Base-by-base conservation (phyloP, 2,113 vertebrate species). In the Actenoides hombroni region DNA sequence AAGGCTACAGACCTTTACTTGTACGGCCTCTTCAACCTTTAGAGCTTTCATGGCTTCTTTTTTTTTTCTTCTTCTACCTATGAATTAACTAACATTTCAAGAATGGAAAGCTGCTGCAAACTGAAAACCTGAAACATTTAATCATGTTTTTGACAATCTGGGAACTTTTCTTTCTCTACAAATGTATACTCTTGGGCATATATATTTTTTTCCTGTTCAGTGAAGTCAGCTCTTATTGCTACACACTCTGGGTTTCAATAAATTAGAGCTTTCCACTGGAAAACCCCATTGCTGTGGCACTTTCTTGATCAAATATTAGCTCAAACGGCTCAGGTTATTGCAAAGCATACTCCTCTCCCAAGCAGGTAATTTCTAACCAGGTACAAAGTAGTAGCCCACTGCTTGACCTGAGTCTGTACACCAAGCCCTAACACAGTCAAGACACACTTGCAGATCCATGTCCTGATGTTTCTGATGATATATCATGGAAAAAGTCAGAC, bases 41-140 rank as follows among this genome's bases (percentile, higher is more conserved):
- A 78, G 11, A 42, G 42, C 16, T 76, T 89, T 78, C 61, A 77
- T 33, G 25, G 29, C 7, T 42, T 42, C 49, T 18, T 53, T 46
- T 24, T 31, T 23, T 57, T 33, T 37, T 7, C 31, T 83, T 63
- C 24, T 92, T 53, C 59, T 91, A 6, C 1, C 0, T 84, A 71
- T 59, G 60, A 89, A 89, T 87, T 81, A 89, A 89, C 56, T 23
- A 87, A 78, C 40, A 84, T 82, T 78, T 87, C 81, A 91, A 78
- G 56, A 95, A 78, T 16, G 28, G 51, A 92, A 94, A 87, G 61
- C 65, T 70, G 18, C 65, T 71, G 51, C 42, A 79, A 63, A 78
- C 51, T 51, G 42, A 75, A 94, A 94, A 37, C 28, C 21, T 19
- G 9, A 2, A 81, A 28, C 51, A 89, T 68, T 84, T 95, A 39